A percentile compares a stretch with the other conserved stretches of the same genome.
Conservation (phyloP, 2,888 invertebrate species). For the Nomada hirtipes region DNA sequence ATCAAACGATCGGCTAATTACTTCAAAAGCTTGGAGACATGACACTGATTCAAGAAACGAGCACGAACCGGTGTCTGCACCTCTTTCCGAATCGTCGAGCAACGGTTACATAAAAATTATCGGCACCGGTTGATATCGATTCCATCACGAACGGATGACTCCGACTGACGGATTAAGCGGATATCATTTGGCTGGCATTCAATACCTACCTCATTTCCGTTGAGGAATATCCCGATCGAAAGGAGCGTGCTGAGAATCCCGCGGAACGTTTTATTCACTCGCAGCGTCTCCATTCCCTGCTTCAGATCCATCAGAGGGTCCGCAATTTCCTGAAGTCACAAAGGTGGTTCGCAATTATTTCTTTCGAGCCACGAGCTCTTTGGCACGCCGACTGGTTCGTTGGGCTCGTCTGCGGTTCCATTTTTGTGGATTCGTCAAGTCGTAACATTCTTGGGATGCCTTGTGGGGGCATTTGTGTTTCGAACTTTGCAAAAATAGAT, state of each 20-base stretch:
- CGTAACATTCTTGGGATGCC: background rate
- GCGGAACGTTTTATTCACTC: constrained; percentile 96
- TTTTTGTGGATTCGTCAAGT: constrained; percentile 15
- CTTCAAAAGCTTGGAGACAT: constrained; percentile 33
- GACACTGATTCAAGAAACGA: constrained; percentile 41
- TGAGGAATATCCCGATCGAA: constrained; percentile 98
- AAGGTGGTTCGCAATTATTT: constrained; percentile 63
- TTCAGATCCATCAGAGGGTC: constrained; percentile 99
- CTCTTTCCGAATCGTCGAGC: constrained; percentile 21
- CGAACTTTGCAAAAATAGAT: no score
- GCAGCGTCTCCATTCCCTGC: constrained; percentile 96
- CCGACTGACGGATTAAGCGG: constrained; percentile 75
- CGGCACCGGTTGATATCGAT: constrained; percentile 48
- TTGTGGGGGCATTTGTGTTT: no score
- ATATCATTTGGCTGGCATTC: constrained; percentile 81
- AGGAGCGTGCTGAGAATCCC: constrained; percentile 96
- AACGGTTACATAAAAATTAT: constrained; percentile 64
- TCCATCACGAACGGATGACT: constrained; percentile 29
- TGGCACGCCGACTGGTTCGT: constrained; percentile 15
- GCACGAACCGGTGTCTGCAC: background rate
- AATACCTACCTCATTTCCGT: constrained; percentile 89
- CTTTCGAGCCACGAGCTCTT: constrained; percentile 22
- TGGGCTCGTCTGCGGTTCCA: constrained; percentile 30
- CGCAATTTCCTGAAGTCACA: constrained; percentile 92
- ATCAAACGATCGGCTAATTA: constrained; percentile 14